phyloP scores from a whole-genome alignment of 2,888 invertebrate genomes.

The Elaeidobius kamerunicus region DNA sequence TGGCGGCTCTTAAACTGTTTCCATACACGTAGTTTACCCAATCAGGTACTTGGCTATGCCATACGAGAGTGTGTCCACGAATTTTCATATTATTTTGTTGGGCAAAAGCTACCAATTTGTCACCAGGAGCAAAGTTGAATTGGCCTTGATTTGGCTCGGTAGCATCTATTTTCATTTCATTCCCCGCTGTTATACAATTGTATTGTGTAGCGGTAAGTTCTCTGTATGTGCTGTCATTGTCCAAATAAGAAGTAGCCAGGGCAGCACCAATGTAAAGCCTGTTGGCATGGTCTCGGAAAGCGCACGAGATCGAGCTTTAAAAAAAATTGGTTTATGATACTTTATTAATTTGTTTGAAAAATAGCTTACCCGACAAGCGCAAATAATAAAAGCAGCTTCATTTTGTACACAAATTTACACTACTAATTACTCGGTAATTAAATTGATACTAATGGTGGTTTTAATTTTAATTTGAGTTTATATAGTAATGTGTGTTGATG shows the following conservation, averaged over 20 bases:
- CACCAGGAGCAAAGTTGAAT: neutral
- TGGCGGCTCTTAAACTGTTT: neutral
- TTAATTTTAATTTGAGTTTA: too few species aligned
- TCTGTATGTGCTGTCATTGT: neutral
- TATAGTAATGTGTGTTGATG: too few species aligned
- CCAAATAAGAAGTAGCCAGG: neutral
- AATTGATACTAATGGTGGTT: too few species aligned
- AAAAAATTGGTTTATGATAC: neutral
- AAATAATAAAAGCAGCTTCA: constrained; percentile 1
- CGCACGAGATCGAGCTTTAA: constrained; percentile 1
- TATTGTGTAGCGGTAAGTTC: neutral
- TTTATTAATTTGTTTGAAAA: neutral
- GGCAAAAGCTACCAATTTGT: constrained; percentile 1
- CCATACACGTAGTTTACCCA: neutral
- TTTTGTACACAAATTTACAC: too few species aligned
- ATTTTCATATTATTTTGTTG: constrained; percentile 4
- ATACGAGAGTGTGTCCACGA: constrained; percentile 7
- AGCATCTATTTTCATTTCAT: constrained; percentile 6
- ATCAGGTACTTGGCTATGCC: constrained; percentile 6
- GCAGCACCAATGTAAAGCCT: constrained; percentile 3
- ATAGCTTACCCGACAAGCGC: constrained; percentile 3
- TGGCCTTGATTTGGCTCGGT: constrained; percentile 1
- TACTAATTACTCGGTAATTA: too few species aligned
- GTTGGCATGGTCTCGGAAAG: constrained; percentile 2
- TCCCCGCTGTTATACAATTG: constrained; percentile 2